These are phyloP conservation scores for Luperina nickerlii DNA, from an alignment of 2,888 invertebrate genomes.

Conservation along the genomic window DNA sequence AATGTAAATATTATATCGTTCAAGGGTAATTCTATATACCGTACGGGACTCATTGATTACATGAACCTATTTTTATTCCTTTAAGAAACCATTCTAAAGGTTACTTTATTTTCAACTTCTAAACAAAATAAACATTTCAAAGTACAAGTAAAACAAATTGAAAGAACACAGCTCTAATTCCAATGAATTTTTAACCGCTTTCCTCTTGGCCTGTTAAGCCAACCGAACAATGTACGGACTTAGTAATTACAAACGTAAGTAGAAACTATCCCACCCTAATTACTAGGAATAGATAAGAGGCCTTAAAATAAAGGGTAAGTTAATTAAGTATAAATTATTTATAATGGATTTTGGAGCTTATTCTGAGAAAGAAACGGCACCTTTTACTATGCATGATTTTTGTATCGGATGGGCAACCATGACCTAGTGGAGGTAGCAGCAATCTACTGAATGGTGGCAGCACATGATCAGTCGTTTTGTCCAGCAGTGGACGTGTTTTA, in stretches of 20 bases:
- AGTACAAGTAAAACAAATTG: slow-evolving; percentile 29
- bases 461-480: not conserved
- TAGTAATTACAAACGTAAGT: slow-evolving; percentile 62
- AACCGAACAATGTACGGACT: slow-evolving; percentile 51
- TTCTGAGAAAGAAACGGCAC: not conserved
- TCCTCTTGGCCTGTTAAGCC: slow-evolving; percentile 40
- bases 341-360: slow-evolving; percentile 13
- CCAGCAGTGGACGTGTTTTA: not conserved
- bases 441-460: not conserved
- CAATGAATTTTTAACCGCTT: slow-evolving; percentile 62
- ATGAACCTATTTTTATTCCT: not conserved
- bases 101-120: not conserved
- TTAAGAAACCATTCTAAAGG: not conserved
- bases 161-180: slow-evolving; percentile 31
- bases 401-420: not conserved
- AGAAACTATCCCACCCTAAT: slow-evolving; percentile 59
- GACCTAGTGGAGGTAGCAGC: not conserved
- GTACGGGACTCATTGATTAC: too few relatives aligned
- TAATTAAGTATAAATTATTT: slow-evolving; percentile 53
- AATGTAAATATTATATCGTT: too few relatives aligned
- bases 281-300: slow-evolving; percentile 55
- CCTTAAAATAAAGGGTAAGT: slow-evolving; percentile 54
- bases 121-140: not conserved
- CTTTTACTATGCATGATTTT: not conserved
- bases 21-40: too few relatives aligned